Evolutionary conservation across 2,888 invertebrate genomes (phyloP).

Genomic region (Eurytoma californica): DNA sequence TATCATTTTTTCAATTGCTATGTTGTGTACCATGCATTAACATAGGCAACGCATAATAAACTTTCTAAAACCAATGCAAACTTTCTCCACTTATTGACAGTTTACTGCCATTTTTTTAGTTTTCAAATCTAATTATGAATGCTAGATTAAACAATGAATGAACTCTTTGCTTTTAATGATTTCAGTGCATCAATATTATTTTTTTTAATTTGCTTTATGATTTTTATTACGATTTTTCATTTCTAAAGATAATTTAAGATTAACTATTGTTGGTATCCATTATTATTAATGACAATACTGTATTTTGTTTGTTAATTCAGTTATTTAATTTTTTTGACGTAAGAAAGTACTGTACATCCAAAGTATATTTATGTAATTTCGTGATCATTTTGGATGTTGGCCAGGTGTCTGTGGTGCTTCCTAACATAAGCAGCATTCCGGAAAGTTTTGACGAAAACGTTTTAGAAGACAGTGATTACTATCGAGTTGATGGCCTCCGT

Average conservation of each 20-base stretch:
- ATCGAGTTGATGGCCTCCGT: conserved; percentile 75
- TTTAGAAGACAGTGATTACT: conserved; percentile 77
- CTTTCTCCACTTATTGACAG: no score
- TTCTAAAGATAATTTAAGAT: neutral
- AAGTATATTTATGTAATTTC: conserved; percentile 65
- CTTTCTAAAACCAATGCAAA: no score
- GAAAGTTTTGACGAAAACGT: conserved; percentile 72
- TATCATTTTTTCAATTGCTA: no score
- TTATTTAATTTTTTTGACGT: conserved; percentile 35
- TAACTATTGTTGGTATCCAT: conserved; percentile 17
- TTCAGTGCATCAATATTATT: no score
- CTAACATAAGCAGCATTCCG: conserved; percentile 75
- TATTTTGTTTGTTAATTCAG: conserved; percentile 1
- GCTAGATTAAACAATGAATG: no score
- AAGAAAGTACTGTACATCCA: conserved; percentile 43
- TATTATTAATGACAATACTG: conserved; percentile 42
- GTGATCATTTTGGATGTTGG: conserved; percentile 66
- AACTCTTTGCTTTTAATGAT: no score
- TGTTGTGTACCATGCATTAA: no score
- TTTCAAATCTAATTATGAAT: no score
- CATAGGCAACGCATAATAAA: no score
- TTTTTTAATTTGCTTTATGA: no score
- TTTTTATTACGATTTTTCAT: no score
- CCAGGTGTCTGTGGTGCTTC: conserved; percentile 78
- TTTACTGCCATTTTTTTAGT: no score